Conservation (phyloP, 2,888 invertebrate genomes). For the Megamerina dolium region DNA sequence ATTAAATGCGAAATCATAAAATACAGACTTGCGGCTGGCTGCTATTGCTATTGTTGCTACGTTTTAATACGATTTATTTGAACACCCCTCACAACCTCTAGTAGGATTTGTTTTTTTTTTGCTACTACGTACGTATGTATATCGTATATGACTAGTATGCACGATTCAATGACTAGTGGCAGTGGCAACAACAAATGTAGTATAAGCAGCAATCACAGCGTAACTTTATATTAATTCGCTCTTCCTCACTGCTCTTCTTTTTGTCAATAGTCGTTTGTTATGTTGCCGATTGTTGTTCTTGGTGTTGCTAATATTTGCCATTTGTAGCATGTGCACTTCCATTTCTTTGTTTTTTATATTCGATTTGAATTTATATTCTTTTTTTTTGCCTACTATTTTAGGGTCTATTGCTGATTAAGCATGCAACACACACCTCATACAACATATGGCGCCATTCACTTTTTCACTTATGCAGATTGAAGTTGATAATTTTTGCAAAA, state of each 20-base stretch:
- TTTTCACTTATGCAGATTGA: slow-evolving; percentile 6
- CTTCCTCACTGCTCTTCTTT: not conserved
- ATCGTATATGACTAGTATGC: too few species aligned
- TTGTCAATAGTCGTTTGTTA: not conserved
- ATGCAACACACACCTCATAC: too few species aligned
- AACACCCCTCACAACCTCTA: not conserved
- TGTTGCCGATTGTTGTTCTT: not conserved
- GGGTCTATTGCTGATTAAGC: too few species aligned
- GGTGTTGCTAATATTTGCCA: not conserved
- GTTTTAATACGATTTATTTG: not conserved
- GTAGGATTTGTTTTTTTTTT: too few species aligned
- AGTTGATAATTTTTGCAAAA: too few species aligned
- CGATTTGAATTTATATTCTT: not conserved
- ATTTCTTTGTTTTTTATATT: not conserved
- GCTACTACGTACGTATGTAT: too few species aligned
- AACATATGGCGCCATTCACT: slow-evolving; percentile 18
- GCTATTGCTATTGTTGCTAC: not conserved
- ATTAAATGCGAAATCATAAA: slow-evolving; percentile 5
- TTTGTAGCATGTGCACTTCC: not conserved
- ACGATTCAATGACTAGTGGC: too few species aligned
- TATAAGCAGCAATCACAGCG: too few species aligned
- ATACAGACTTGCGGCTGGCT: too few species aligned
- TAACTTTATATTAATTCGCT: too few species aligned
- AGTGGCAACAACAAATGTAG: too few species aligned
- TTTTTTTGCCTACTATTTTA: too few species aligned